Conservation (phyloP, 2,797 vertebrate species). For the Oryzias sinensis region DNA sequence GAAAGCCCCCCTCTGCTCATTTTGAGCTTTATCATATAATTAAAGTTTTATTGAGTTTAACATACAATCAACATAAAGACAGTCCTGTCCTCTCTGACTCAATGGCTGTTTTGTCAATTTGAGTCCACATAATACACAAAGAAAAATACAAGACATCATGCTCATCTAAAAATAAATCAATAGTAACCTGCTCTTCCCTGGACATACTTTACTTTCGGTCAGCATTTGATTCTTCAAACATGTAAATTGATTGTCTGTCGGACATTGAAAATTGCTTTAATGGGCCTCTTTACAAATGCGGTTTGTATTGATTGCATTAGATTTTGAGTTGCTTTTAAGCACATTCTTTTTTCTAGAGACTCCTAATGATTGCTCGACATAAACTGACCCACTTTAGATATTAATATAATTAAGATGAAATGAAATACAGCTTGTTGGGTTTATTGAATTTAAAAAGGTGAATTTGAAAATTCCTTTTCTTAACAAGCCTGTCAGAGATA, state of each 20-base stretch:
- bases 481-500: background rate
- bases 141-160: constrained; percentile 69
- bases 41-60: constrained; percentile 57
- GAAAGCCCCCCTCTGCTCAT: constrained; percentile 16
- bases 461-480: background rate
- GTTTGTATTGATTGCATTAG: constrained; percentile 84
- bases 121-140: constrained; percentile 58
- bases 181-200: constrained; percentile 77
- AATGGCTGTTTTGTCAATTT: constrained; percentile 69
- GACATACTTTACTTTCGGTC: constrained; percentile 79
- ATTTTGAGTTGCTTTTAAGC: constrained; percentile 66
- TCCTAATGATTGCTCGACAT: constrained; percentile 33
- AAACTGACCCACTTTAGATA: background rate
- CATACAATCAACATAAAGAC: constrained; percentile 60
- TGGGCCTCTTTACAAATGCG: constrained; percentile 79
- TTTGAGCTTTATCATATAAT: constrained; percentile 40
- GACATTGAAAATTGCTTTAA: constrained; percentile 80
- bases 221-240: constrained; percentile 83
- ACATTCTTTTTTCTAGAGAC: constrained; percentile 61
- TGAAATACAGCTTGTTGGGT: background rate
- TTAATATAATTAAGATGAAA: background rate
- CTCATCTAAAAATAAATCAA: constrained; percentile 78
- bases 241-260: constrained; percentile 81
- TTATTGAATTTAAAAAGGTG: background rate
- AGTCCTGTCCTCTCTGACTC: constrained; percentile 40